Percentiles rank a stretch among this genome's conserved stretches.
Evolutionary conservation across 2,113 vertebrate genomes (phyloP).

Genomic region (Ameiurus melas): DNA sequence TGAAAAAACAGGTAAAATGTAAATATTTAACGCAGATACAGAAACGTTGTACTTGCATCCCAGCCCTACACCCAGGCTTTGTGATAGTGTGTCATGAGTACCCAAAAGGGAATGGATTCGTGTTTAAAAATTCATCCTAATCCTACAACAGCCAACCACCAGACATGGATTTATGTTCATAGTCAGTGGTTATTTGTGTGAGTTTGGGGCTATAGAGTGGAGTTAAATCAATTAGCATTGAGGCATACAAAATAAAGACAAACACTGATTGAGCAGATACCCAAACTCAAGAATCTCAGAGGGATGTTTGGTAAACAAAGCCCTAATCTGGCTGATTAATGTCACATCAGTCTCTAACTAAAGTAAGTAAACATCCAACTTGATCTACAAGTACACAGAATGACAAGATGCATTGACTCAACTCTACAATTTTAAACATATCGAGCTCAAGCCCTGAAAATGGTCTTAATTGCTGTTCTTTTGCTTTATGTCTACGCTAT

Average conservation of each 20-base stretch:
- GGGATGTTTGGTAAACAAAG: slow-evolving; percentile 26
- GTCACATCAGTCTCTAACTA: slow-evolving; percentile 22
- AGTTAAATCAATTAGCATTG: slow-evolving; percentile 50
- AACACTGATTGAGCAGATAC: slow-evolving; percentile 36
- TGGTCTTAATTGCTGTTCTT: slow-evolving; percentile 46
- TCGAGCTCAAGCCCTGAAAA: slow-evolving; percentile 37
- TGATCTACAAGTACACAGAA: slow-evolving; percentile 3
- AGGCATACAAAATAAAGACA: slow-evolving; percentile 42
- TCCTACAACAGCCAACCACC: slow-evolving; percentile 27
- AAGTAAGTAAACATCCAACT: slow-evolving; percentile 26
- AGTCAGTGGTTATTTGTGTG: slow-evolving; percentile 26
- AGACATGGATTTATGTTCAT: slow-evolving; percentile 42
- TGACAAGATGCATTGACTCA: slow-evolving; percentile 32
- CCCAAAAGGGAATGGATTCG: slow-evolving; percentile 23
- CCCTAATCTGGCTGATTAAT: slow-evolving; percentile 33
- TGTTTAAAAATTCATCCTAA: slow-evolving; percentile 35
- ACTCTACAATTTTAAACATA: slow-evolving; percentile 18
- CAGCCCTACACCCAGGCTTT: not conserved
- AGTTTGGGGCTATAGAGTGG: slow-evolving; percentile 31
- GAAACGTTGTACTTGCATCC: not conserved
- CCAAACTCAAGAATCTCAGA: slow-evolving; percentile 23
- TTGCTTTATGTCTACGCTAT: slow-evolving; percentile 9
- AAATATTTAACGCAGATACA: not conserved
- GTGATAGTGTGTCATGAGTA: slow-evolving; percentile 6
- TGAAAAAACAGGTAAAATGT: not conserved